phyloP scores from a whole-genome alignment of 2,888 invertebrate species.

The Cylloceria caligata region DNA sequence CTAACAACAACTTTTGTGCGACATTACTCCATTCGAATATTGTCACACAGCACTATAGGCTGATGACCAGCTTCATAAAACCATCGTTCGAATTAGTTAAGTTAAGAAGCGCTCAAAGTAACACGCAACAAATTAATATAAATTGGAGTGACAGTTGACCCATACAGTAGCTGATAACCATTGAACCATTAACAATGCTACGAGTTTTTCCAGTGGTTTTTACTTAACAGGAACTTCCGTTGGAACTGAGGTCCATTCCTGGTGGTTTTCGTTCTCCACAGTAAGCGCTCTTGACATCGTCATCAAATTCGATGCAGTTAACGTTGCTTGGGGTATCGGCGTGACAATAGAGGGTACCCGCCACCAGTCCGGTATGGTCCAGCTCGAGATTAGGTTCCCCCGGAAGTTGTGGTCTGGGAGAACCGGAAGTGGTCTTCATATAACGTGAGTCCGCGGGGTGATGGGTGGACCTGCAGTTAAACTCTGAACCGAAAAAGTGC shows the following conservation, averaged over 20 bases:
- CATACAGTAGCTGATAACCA: background rate
- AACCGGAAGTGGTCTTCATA: slow-evolving; percentile 94
- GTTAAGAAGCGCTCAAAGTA: slow-evolving; percentile 3
- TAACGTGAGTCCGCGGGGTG: slow-evolving; percentile 87
- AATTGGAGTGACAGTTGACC: background rate
- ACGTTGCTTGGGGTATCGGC: slow-evolving; percentile 79
- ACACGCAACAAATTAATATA: background rate
- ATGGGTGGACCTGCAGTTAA: slow-evolving; percentile 81
- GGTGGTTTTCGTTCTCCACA: slow-evolving; percentile 68
- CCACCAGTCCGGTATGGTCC: slow-evolving; percentile 85
- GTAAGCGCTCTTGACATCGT: slow-evolving; percentile 56
- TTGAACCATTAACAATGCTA: background rate
- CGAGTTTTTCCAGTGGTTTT: background rate
- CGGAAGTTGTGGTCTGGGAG: slow-evolving; percentile 88
- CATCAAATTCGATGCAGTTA: slow-evolving; percentile 73
- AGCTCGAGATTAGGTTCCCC: slow-evolving; percentile 85
- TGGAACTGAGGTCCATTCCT: slow-evolving; percentile 48
- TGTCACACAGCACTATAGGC: slow-evolving; percentile 4
- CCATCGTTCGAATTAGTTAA: slow-evolving; percentile 11
- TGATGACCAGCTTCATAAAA: slow-evolving; percentile 15
- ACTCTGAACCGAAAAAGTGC: slow-evolving; percentile 82
- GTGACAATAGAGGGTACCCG: slow-evolving; percentile 81
- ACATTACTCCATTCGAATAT: slow-evolving; percentile 21
- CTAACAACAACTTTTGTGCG: background rate
- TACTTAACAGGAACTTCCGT: slow-evolving; percentile 68